Percentiles rank a stretch among this genome's conserved stretches.
Evolutionary conservation across 1,140 invertebrate species (phyloP).

Genomic region (Calliphora vicina): DNA sequence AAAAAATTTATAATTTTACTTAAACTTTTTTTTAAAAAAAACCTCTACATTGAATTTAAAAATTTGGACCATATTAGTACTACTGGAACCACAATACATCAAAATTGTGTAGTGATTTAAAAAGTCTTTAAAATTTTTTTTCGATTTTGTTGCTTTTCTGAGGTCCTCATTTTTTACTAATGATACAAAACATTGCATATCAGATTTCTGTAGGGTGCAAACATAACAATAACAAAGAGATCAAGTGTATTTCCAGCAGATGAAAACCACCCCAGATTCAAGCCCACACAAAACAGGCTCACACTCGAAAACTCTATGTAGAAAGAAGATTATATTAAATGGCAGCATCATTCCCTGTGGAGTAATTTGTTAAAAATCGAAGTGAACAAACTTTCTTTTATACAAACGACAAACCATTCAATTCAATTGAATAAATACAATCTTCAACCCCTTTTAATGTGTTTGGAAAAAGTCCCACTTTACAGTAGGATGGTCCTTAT

Average conservation of each 20-base stretch:
- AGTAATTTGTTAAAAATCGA: slow-evolving; percentile 40
- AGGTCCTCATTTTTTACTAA: too few species aligned
- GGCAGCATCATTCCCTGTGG: slow-evolving; percentile 36
- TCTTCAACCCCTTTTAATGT: neutral
- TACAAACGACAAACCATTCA: neutral
- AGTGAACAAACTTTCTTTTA: neutral
- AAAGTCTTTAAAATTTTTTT: too few species aligned
- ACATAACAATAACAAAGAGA: neutral
- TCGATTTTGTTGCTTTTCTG: too few species aligned
- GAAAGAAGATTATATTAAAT: neutral
- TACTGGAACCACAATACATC: too few species aligned
- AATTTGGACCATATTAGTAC: too few species aligned
- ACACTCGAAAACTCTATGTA: neutral
- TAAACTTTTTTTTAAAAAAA: too few species aligned
- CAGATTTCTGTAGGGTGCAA: too few species aligned
- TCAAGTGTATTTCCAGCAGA: neutral
- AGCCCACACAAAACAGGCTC: neutral
- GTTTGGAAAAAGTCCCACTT: neutral
- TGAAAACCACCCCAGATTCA: neutral
- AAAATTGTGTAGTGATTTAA: too few species aligned
- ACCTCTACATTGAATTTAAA: too few species aligned
- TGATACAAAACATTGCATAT: too few species aligned
- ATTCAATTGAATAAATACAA: neutral
- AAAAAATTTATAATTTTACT: too few species aligned
- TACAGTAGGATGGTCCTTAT: too few species aligned